Conservation (phyloP, 2,888 invertebrate genomes). For the Thyatira batis region DNA sequence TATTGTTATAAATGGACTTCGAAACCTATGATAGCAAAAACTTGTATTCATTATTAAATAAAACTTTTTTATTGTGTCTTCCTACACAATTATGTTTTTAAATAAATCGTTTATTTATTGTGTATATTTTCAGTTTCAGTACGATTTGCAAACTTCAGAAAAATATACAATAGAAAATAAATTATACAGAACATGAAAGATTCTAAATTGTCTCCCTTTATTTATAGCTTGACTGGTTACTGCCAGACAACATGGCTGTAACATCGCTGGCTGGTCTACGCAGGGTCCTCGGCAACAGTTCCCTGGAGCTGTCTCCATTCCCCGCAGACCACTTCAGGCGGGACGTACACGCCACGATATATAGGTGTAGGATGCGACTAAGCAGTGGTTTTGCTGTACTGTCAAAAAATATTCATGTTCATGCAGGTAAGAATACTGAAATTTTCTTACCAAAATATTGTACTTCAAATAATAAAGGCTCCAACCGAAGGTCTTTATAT, state of each 20-base stretch:
- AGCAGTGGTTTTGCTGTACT: constrained; percentile 84
- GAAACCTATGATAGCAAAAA: too few species aligned
- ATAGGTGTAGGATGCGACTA: constrained; percentile 84
- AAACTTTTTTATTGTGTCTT: too few species aligned
- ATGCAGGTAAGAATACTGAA: constrained; percentile 87
- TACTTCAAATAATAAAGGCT: not conserved
- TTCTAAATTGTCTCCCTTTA: constrained; percentile 15
- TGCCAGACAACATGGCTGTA: constrained; percentile 86
- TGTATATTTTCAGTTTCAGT: too few species aligned
- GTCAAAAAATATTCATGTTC: constrained; percentile 92
- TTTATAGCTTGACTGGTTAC: constrained; percentile 88
- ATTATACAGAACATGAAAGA: too few species aligned
- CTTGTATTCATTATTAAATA: too few species aligned
- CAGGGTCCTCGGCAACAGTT: constrained; percentile 90
- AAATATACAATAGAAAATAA: too few species aligned
- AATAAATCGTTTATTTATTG: too few species aligned
- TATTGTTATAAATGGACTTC: too few species aligned
- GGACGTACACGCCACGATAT: constrained; percentile 92
- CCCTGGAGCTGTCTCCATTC: constrained; percentile 93
- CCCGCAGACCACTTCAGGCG: constrained; percentile 90
- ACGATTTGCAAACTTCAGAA: too few species aligned
- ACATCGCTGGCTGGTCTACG: constrained; percentile 87
- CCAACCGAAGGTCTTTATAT: not conserved
- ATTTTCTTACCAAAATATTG: not conserved
- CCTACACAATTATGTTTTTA: too few species aligned